Conservation (phyloP, 64 coral and sea anemone species). For the Acropora tenuis region DNA sequence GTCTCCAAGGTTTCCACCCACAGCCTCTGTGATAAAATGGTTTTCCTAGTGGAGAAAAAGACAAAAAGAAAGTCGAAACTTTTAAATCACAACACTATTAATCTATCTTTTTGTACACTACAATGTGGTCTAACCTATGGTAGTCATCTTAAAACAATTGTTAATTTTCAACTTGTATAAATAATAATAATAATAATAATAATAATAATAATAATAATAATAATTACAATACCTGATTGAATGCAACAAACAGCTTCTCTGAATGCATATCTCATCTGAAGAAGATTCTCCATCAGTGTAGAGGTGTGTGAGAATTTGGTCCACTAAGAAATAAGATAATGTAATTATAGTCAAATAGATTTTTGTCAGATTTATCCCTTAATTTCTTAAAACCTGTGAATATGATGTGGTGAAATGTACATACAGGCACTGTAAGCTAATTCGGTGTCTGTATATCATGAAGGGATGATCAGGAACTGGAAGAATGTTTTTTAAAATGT, state of each 20-base stretch:
- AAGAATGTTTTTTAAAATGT: no score
- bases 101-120: no score
- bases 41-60: not conserved
- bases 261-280: slow-evolving; percentile 10
- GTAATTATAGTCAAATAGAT: no score
- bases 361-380: no score
- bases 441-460: no score
- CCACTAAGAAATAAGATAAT: not conserved
- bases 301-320: not conserved
- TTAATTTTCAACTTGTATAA: not conserved
- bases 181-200: not conserved
- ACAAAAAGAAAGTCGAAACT: not conserved
- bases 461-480: no score
- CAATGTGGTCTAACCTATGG: not conserved
- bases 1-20: not conserved
- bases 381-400: no score
- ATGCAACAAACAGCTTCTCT: not conserved
- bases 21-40: not conserved
- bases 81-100: not conserved
- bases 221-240: not conserved
- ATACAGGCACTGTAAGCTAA: no score
- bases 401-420: no score
- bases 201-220: no score
- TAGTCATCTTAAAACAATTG: not conserved
- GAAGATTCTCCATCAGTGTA: not conserved